Conservation (phyloP, 1,140 invertebrate species). For the Calephelis virginiensis region DNA sequence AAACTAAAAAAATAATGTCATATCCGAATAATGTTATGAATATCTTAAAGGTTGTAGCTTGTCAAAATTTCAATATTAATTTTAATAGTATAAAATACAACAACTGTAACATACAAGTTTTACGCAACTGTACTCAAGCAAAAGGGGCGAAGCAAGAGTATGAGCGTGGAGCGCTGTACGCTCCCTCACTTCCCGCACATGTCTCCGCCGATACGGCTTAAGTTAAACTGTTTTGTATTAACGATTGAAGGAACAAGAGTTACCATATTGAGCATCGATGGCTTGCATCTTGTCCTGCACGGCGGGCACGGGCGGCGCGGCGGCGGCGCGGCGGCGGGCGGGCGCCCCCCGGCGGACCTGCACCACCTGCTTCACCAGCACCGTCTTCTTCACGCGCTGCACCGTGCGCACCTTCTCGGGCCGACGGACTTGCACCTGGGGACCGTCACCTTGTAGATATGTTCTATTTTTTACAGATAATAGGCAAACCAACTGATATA, state of each 20-base stretch:
- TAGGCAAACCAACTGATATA: too few relatives aligned
- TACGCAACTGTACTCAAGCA: too few relatives aligned
- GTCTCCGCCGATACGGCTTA: too few relatives aligned
- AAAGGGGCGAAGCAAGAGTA: too few relatives aligned
- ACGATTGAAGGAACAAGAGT: neutral
- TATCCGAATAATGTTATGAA: too few relatives aligned
- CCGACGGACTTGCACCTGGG: constrained; percentile 88
- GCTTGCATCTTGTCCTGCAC: constrained; percentile 29
- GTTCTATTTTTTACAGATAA: neutral
- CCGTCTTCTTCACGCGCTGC: constrained; percentile 93
- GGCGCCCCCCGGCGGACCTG: constrained; percentile 75
- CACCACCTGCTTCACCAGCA: constrained; percentile 91
- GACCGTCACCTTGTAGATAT: constrained; percentile 35
- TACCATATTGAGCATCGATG: constrained; percentile 36
- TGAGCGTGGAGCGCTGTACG: too few relatives aligned
- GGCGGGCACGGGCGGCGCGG: constrained; percentile 26
- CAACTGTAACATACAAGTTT: too few relatives aligned
- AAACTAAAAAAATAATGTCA: too few relatives aligned
- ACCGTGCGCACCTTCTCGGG: constrained; percentile 90
- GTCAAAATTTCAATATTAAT: too few relatives aligned
- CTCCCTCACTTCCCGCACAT: too few relatives aligned
- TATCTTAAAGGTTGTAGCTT: too few relatives aligned
- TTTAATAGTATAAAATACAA: too few relatives aligned
- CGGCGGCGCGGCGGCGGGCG: constrained; percentile 25
- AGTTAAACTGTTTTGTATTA: neutral